Conservation (phyloP, 2,797 vertebrate genomes). For the Acestrorhynchus altus region DNA sequence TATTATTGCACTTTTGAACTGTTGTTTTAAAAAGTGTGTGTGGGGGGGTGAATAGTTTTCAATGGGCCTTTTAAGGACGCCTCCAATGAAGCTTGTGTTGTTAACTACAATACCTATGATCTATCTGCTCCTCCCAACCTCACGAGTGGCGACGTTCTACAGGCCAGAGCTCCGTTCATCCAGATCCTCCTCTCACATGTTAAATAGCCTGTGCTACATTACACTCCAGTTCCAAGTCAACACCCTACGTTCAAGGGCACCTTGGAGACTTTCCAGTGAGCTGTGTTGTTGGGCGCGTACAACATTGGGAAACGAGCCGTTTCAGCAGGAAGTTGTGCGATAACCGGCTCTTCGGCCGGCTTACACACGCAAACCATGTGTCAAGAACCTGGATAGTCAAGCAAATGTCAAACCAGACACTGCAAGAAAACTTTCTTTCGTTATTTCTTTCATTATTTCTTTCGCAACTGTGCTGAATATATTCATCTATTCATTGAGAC, state of each 20-base stretch:
- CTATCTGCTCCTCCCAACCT: slow-evolving; percentile 23
- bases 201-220: slow-evolving; percentile 27
- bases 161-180: slow-evolving; percentile 41
- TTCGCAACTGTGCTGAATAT: neutral
- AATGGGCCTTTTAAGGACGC: neutral
- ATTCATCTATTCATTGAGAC: slow-evolving; percentile 29
- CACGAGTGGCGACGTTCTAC: neutral
- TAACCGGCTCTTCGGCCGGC: slow-evolving; percentile 18
- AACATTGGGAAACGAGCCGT: slow-evolving; percentile 25
- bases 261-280: slow-evolving; percentile 24
- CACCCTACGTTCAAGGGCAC: slow-evolving; percentile 33
- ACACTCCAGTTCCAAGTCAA: slow-evolving; percentile 22
- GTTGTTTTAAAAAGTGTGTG: neutral
- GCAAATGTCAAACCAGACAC: slow-evolving; percentile 7
- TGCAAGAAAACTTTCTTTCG: slow-evolving; percentile 18
- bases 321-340: neutral
- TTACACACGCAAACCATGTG: slow-evolving; percentile 1
- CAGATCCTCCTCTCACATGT: slow-evolving; percentile 35
- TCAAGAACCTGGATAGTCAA: neutral
- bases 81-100: slow-evolving; percentile 26
- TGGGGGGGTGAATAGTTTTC: neutral
- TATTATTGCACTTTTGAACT: too few relatives aligned
- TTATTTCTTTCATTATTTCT: neutral
- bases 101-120: slow-evolving; percentile 22
- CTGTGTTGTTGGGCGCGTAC: slow-evolving; percentile 4